Evolutionary conservation across 37 sponge, comb jelly and placozoan genomes (phyloP), one percentile per base, ranked within the genome.

Genomic region (Aphrocallistes beatrix): DNA sequence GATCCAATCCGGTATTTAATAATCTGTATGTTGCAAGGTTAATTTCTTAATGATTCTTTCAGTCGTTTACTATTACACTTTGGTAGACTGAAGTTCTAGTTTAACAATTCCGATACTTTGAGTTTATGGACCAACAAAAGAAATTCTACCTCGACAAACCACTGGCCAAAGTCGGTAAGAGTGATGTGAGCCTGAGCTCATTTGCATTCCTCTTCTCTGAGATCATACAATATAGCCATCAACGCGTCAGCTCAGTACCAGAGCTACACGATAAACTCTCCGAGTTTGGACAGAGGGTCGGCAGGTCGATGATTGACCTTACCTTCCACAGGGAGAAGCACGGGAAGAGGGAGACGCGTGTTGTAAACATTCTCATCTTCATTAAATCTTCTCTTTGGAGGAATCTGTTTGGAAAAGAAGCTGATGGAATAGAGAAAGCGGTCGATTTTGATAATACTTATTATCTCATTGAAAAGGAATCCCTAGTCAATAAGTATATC

Each of bases 161-260:
- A 17, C 47, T 87, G 16, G 85, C 82, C 23, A 84, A 87, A 47
- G 39, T 82, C 37, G 39, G 87, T 3, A 60, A 60, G 75, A 60
- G 75, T 60, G 75, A 97, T 91, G 88, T 97, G 23, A 94, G 88
- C 48, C 38, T 97, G 51, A 93, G 94, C 82, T 83, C 95, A 16
- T 97, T 90, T 83, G 93, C 95, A 16, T 94, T 97, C 83, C 82
- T 97, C 37, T 97, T 97, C 89, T 95, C 95, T 3, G 98, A 97
- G 89, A 86, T 94, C 38, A 92, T 97, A 0, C 95, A 95, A 51
- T 97, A 97, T 87, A 90, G 87, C 81, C 91, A 95, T 39, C 84
- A 93, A 3, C 69, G 98, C 23, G 93, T 93, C 25, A 81, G 86
- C 34, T 87, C 95, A 0, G 86, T 93, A 1, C 51, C 89, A 81